phyloP scores from a whole-genome alignment of 2,888 invertebrate genomes.

The Trimorus sp. region DNA sequence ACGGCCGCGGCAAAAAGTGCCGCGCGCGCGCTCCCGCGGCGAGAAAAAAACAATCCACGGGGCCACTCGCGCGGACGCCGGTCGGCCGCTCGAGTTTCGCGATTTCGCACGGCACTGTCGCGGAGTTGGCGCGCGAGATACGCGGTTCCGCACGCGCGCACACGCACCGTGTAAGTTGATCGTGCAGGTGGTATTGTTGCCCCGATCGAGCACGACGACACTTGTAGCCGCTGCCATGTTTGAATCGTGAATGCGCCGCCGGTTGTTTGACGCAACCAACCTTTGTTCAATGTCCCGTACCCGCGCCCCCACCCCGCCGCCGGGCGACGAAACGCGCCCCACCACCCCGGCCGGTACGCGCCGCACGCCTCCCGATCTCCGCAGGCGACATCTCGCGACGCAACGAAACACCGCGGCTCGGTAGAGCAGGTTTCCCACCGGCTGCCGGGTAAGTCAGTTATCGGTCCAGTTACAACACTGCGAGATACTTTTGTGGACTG shows the following conservation, averaged over 20 bases:
- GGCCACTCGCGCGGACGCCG: background rate
- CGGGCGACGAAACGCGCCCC: background rate
- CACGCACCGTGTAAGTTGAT: slow-evolving; percentile 96
- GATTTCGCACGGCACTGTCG: background rate
- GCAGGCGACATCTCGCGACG: too few relatives aligned
- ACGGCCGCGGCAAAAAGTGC: too few relatives aligned
- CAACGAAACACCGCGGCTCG: too few relatives aligned
- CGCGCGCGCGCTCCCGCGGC: too few relatives aligned
- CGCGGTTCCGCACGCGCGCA: slow-evolving; percentile 43
- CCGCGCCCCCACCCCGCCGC: slow-evolving; percentile 59
- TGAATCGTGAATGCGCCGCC: slow-evolving; percentile 80
- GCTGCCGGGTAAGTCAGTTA: too few relatives aligned
- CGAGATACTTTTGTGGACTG: too few relatives aligned
- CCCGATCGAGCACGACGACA: slow-evolving; percentile 96
- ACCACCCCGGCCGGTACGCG: too few relatives aligned
- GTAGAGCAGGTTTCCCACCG: too few relatives aligned
- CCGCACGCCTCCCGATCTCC: too few relatives aligned
- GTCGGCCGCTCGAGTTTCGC: too few relatives aligned
- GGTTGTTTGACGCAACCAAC: slow-evolving; percentile 71
- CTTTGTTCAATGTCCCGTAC: slow-evolving; percentile 76
- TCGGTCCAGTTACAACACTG: too few relatives aligned
- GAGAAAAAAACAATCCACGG: too few relatives aligned
- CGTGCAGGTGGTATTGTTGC: slow-evolving; percentile 98
- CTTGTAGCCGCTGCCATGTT: slow-evolving; percentile 93
- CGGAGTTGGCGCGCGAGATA: background rate